Percentiles rank a stretch among this genome's conserved stretches.
phyloP scores from a whole-genome alignment of 2,888 invertebrate species.

The Beris morrisii region DNA sequence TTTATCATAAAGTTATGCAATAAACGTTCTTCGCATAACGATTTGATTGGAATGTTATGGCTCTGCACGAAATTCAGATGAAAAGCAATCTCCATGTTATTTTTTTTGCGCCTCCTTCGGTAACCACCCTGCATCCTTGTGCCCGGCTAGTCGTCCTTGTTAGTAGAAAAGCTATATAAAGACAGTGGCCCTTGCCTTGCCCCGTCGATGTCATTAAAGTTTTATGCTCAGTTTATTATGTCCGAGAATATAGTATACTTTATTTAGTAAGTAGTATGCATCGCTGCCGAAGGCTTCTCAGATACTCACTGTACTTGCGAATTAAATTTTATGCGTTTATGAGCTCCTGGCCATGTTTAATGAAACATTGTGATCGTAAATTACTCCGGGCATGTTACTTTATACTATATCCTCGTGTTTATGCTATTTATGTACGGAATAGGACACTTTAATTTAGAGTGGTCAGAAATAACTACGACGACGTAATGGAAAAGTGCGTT shows the following conservation, averaged over 20 bases:
- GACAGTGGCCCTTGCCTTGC: too few species aligned
- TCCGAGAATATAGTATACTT: background rate
- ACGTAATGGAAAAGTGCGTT: constrained; percentile 12
- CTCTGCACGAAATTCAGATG: constrained; percentile 4
- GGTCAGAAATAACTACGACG: background rate
- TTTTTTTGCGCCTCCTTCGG: too few species aligned
- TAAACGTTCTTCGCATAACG: constrained; percentile 17
- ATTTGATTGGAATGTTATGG: constrained; percentile 14
- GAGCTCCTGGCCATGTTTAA: constrained; percentile 20
- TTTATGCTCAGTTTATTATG: constrained; percentile 25
- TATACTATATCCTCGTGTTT: background rate
- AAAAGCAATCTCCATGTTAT: constrained; percentile 3
- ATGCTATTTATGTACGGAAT: background rate
- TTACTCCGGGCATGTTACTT: constrained; percentile 20
- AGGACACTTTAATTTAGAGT: too few species aligned
- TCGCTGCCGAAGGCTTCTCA: background rate
- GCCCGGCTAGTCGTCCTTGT: too few species aligned
- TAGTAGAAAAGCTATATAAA: too few species aligned
- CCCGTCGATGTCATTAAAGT: constrained; percentile 1
- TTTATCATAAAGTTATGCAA: constrained; percentile 23
- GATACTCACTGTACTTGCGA: background rate
- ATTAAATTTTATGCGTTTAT: constrained; percentile 25
- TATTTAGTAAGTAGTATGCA: background rate
- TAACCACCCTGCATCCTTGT: too few species aligned
- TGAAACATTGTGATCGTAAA: constrained; percentile 22